These are phyloP conservation scores for Mythimna vitellina DNA, from an alignment of 2,888 invertebrate species.

Conservation along the genomic window DNA sequence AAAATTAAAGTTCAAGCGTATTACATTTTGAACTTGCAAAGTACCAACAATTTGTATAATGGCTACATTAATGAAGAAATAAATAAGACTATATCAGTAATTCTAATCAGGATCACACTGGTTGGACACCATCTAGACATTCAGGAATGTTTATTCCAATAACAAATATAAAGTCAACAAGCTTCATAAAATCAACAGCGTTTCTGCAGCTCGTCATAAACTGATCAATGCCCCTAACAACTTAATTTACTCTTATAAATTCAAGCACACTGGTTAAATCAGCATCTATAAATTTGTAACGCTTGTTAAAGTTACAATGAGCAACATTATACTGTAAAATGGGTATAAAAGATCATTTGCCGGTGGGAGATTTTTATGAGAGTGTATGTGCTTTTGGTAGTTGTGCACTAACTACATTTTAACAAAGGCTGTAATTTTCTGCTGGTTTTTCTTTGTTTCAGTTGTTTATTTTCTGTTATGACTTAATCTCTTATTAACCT, in stretches of 20 bases:
- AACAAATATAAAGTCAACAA: conserved; percentile 14
- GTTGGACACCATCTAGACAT: neutral
- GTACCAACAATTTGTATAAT: neutral
- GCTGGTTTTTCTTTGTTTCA: neutral
- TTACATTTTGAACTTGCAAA: neutral
- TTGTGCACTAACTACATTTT: neutral
- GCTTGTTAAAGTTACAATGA: conserved; percentile 46
- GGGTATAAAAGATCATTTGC: conserved; percentile 28
- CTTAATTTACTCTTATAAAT: conserved; percentile 49
- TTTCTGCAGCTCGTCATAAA: conserved; percentile 42
- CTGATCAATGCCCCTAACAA: conserved; percentile 48
- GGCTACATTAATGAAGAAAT: neutral
- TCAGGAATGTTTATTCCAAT: neutral
- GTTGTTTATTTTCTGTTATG: too few species aligned
- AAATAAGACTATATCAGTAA: neutral
- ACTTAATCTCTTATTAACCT: too few species aligned
- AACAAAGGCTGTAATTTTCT: neutral
- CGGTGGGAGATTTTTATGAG: conserved; percentile 33
- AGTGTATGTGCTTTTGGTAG: neutral
- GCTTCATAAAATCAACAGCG: conserved; percentile 11
- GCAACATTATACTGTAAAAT: conserved; percentile 47
- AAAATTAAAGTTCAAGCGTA: neutral
- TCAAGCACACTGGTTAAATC: conserved; percentile 32
- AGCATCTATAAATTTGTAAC: conserved; percentile 49
- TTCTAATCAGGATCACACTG: neutral